Evolutionary conservation across 2,888 invertebrate species (phyloP).

Genomic region (Caenorhabditis sp.): DNA sequence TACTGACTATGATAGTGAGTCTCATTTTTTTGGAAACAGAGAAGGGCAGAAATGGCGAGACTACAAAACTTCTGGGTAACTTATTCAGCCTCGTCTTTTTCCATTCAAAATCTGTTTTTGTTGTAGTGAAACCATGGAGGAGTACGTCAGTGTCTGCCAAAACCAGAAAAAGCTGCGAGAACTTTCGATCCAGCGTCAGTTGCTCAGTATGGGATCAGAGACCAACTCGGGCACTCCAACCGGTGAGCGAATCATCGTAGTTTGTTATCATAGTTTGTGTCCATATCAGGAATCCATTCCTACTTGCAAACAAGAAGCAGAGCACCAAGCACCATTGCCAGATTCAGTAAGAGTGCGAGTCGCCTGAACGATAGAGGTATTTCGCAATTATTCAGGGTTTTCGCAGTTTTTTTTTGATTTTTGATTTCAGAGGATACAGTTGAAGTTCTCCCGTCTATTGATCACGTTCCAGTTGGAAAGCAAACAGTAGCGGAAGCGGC

Average conservation of each 20-base stretch:
- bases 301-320: slow-evolving; percentile 66
- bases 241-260: slow-evolving; percentile 4
- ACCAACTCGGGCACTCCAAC: slow-evolving; percentile 35
- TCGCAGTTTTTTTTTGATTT: no score
- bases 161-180: slow-evolving; percentile 77
- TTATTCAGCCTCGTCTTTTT: no score
- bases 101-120: neutral
- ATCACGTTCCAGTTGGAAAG: slow-evolving; percentile 75
- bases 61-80: slow-evolving; percentile 78
- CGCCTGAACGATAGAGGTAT: slow-evolving; percentile 60
- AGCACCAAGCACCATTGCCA: slow-evolving; percentile 53
- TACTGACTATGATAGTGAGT: slow-evolving; percentile 74
- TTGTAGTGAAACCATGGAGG: slow-evolving; percentile 76
- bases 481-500: slow-evolving; percentile 78
- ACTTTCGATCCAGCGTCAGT: slow-evolving; percentile 77
- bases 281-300: slow-evolving; percentile 63
- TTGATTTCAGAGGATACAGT: slow-evolving; percentile 63
- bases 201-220: slow-evolving; percentile 72
- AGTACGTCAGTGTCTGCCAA: slow-evolving; percentile 76
- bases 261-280: no score
- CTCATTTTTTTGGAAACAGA: slow-evolving; percentile 78
- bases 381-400: no score
- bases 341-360: slow-evolving; percentile 66
- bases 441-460: slow-evolving; percentile 55
- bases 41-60: slow-evolving; percentile 79